Evolutionary conservation across 2,797 vertebrate species (phyloP).

Genomic region (Neoniphon sammara): DNA sequence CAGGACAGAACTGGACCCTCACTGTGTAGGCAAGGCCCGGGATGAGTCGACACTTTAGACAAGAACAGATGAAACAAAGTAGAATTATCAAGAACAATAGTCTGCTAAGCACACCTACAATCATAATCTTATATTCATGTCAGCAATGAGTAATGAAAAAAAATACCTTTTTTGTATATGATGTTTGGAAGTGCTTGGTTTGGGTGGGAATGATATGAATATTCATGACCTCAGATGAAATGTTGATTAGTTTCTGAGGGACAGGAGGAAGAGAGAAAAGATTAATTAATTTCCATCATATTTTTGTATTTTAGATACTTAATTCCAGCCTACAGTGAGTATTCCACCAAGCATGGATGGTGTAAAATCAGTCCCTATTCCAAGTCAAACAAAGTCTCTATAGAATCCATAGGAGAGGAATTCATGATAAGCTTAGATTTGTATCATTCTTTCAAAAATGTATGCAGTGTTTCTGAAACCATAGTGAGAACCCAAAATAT

Average conservation of each 20-base stretch:
- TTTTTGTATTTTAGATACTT: constrained; percentile 24
- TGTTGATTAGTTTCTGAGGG: constrained; percentile 90
- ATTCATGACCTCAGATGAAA: constrained; percentile 84
- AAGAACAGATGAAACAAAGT: constrained; percentile 16
- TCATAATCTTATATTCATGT: constrained; percentile 21
- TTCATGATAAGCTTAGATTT: not conserved
- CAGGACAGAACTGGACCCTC: constrained; percentile 86
- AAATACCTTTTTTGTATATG: constrained; percentile 89
- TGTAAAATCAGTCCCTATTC: constrained; percentile 52
- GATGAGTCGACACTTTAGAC: constrained; percentile 86
- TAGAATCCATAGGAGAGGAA: constrained; percentile 11
- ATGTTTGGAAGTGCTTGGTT: constrained; percentile 90
- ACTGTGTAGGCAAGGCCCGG: constrained; percentile 89
- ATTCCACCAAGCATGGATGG: constrained; percentile 28
- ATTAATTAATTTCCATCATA: constrained; percentile 45
- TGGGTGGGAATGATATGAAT: constrained; percentile 91
- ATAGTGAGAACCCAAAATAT: not conserved
- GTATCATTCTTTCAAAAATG: not conserved
- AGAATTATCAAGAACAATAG: constrained; percentile 28
- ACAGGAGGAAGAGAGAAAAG: constrained; percentile 41
- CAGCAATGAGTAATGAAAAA: constrained; percentile 21
- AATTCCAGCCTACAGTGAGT: constrained; percentile 25
- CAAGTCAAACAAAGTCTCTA: constrained; percentile 9
- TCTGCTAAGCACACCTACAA: constrained; percentile 12
- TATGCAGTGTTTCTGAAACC: not conserved